Evolutionary conservation across 2,113 vertebrate genomes (phyloP).

Genomic region (Tragelaphus scriptus): DNA sequence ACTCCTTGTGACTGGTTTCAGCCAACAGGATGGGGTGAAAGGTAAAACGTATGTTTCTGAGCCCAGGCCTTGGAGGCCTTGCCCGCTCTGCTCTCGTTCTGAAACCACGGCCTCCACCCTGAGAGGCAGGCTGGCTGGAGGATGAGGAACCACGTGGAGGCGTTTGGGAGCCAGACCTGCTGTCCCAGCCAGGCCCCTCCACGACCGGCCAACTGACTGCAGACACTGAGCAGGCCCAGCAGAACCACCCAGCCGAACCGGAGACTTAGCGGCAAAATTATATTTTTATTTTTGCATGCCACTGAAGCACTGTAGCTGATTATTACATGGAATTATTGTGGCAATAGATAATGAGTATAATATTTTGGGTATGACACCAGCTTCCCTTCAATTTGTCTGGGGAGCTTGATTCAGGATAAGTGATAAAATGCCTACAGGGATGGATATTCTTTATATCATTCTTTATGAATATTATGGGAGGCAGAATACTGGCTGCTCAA

Average conservation of each 20-base stretch:
- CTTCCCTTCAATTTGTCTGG: too few relatives aligned
- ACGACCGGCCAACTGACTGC: accelerated
- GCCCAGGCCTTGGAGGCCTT: not conserved
- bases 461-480: not conserved
- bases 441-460: not conserved
- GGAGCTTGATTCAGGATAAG: not conserved
- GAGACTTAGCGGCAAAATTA: not conserved
- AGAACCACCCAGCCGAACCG: not conserved
- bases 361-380: not conserved
- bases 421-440: not conserved
- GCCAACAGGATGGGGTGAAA: not conserved
- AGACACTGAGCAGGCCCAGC: not conserved
- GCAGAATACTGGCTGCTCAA: not conserved
- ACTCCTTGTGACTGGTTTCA: not conserved
- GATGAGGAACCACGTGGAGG: accelerated
- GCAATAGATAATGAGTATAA: not conserved
- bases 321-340: not conserved
- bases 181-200: not conserved
- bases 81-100: not conserved
- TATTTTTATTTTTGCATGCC: not conserved
- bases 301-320: not conserved
- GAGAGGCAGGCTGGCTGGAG: not conserved
- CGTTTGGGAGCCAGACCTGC: not conserved
- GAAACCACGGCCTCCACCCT: not conserved
- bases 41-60: not conserved